Base-by-base conservation (phyloP, 2,888 invertebrate species). In the Hoplodrina blanda region DNA sequence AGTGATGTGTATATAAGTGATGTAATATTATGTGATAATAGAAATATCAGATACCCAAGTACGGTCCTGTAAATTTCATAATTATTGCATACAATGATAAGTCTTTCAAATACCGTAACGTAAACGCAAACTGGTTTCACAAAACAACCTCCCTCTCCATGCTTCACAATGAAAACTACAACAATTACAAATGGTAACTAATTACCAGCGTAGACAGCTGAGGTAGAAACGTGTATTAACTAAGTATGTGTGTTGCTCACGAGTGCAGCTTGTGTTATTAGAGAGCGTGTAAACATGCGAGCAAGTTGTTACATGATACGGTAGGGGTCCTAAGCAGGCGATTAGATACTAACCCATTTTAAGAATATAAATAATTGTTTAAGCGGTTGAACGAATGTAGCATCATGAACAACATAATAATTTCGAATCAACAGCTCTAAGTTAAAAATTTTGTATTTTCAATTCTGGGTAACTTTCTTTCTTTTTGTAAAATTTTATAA, bases 281-380 rank as follows among this genome's bases (percentile, higher is more conserved):
- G 70, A 49, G 64, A 53, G 3, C 25, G 49, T 60, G 68, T 62
- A 74, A 74, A 80, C 80, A 73, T 46, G 70, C 57, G 54, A 69
- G 54, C 61, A 17, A 69, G 69, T 73, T 74, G 80, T 80, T 60
- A 70, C 69, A 53, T n/a, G 69, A 30, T 25, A 33, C 17, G 8
- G 55, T 53, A 0, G 62, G 75, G 80, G 62, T 69, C 64, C 11
- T 11, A 59, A 25, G 46, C 4, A 1, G 17, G 74, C 68, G 73
- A 33, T 30, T 71, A 15, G 10, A 41, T 17, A 10, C 4, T 41
- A 11, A 6, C n/a, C n/a, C n/a, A n/a, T n/a, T n/a, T n/a, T n/a
- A n/a, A n/a, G n/a, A n/a, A n/a, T n/a, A n/a, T n/a, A n/a, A n/a
- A n/a, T n/a, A n/a, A n/a, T n/a, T n/a, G n/a, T n/a, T n/a, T n/a